These are phyloP conservation scores for Heterotilapia buettikoferi DNA, from an alignment of 2,113 vertebrate species.

Conservation along the genomic window DNA sequence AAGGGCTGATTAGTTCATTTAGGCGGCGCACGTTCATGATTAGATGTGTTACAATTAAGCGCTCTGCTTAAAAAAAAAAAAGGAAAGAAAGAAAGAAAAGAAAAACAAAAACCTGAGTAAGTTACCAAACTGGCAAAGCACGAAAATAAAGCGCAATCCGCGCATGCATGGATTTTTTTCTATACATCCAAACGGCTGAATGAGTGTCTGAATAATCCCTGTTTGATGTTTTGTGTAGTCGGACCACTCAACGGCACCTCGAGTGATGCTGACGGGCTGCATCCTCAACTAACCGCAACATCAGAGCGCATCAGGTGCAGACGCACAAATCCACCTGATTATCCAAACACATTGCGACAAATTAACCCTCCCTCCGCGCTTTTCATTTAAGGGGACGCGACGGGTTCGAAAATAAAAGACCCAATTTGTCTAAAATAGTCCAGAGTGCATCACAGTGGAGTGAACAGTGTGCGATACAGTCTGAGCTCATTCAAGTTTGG, in stretches of 20 bases:
- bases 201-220: not conserved
- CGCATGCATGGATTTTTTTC: not conserved
- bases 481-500: slow-evolving; percentile 34
- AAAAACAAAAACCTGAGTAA: slow-evolving; percentile 24
- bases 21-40: slow-evolving; percentile 33
- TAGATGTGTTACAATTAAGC: slow-evolving; percentile 32
- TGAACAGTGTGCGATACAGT: not conserved
- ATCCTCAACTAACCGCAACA: slow-evolving; percentile 46
- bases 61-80: not conserved
- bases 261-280: slow-evolving; percentile 42
- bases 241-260: slow-evolving; percentile 1
- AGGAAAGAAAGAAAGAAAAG: not conserved
- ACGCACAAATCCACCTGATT: slow-evolving; percentile 16
- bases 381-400: not conserved
- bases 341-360: slow-evolving; percentile 17
- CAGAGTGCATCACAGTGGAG: not conserved
- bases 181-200: not conserved
- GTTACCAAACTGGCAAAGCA: slow-evolving; percentile 38
- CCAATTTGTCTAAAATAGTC: not conserved
- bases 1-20: slow-evolving; percentile 42
- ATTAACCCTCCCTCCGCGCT: not conserved
- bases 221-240: not conserved
- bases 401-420: not conserved
- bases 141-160: not conserved
- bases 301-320: slow-evolving; percentile 67